Evolutionary conservation across 2,888 invertebrate species (phyloP).

Genomic region (Microplitis manilae): DNA sequence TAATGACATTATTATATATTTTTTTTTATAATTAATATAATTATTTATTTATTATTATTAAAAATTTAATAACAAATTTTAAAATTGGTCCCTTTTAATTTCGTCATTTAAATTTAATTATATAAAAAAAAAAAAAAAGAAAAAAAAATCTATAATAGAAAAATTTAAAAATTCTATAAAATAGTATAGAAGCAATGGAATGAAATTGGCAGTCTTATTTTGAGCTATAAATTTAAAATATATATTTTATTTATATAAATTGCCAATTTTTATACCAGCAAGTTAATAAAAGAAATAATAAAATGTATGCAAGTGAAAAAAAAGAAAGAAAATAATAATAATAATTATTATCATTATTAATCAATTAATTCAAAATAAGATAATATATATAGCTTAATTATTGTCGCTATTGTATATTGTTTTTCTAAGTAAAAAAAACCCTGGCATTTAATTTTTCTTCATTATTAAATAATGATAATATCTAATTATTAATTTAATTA

Average conservation of each 20-base stretch:
- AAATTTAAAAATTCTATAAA: neutral
- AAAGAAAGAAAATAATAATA: slow-evolving; percentile 30
- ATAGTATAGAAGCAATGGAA: slow-evolving; percentile 13
- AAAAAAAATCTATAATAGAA: slow-evolving; percentile 2
- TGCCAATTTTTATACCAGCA: neutral
- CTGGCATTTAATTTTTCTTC: neutral
- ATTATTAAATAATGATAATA: neutral
- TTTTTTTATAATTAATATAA: slow-evolving; percentile 10
- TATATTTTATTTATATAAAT: slow-evolving; percentile 10
- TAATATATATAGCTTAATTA: slow-evolving; percentile 18
- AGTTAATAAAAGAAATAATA: slow-evolving; percentile 9
- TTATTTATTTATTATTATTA: neutral
- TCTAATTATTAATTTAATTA: slow-evolving; percentile 3
- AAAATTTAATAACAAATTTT: neutral
- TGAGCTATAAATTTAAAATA: slow-evolving; percentile 38
- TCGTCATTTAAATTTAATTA: neutral
- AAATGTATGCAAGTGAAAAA: slow-evolving; percentile 21
- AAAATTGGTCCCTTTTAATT: neutral
- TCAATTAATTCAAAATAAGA: neutral
- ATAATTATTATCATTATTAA: slow-evolving; percentile 15
- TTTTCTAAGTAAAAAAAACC: neutral
- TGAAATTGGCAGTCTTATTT: slow-evolving; percentile 42
- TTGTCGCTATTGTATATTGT: slow-evolving; percentile 13
- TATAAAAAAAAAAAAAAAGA: neutral
- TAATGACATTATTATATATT: slow-evolving; percentile 10